Evolutionary conservation across 2,113 vertebrate species (phyloP).

Genomic region (Aramus guarauna): DNA sequence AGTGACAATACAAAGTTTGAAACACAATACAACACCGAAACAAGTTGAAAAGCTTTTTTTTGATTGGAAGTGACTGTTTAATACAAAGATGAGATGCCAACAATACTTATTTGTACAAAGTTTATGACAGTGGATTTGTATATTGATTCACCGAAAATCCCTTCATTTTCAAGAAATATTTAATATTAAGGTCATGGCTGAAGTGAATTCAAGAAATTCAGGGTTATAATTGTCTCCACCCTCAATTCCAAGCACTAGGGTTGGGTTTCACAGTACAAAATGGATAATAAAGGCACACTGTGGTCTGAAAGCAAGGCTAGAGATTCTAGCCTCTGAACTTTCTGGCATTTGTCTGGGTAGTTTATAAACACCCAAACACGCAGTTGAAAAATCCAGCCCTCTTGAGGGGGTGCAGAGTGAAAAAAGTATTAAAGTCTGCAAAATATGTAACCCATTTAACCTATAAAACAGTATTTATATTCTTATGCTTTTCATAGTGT

Average conservation of each 20-base stretch:
- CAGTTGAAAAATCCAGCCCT: background rate
- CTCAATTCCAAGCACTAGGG: conserved; percentile 4
- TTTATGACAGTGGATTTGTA: background rate
- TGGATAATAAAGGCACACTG: conserved; percentile 50
- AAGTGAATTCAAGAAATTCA: background rate
- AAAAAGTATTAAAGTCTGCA: background rate
- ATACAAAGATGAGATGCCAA: conserved; percentile 42
- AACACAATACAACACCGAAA: conserved; percentile 39
- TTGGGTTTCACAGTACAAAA: background rate
- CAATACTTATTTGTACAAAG: conserved; percentile 3
- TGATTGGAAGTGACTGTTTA: background rate
- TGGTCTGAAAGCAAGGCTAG: conserved; percentile 28
- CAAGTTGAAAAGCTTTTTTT: conserved; percentile 35
- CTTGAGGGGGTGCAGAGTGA: background rate
- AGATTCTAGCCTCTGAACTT: conserved; percentile 7
- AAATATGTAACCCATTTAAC: background rate
- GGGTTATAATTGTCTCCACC: background rate
- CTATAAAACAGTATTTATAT: background rate
- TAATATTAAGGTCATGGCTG: conserved; percentile 15
- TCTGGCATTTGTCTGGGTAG: background rate
- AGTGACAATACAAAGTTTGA: conserved; percentile 49
- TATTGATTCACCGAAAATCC: background rate
- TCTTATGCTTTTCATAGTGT: background rate
- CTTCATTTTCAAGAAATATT: background rate
- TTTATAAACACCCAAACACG: background rate